Evolutionary conservation across 2,888 invertebrate genomes (phyloP).

Genomic region (Scrobipalpa atriplicella): DNA sequence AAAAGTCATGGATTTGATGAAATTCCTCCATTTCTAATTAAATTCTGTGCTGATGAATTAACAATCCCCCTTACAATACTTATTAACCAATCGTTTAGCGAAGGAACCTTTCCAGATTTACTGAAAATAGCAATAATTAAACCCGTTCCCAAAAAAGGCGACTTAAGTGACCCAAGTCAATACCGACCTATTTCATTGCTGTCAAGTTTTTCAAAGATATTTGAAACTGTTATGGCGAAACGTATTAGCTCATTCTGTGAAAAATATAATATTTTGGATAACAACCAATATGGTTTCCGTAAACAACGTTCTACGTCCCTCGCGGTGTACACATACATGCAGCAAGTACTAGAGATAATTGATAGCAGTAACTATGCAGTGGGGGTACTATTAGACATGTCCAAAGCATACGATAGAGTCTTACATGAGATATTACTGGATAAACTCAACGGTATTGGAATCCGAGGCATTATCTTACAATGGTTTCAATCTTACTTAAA

Average conservation of each 20-base stretch:
- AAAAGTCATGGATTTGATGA: background rate
- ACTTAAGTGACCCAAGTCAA: background rate
- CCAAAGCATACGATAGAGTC: no score
- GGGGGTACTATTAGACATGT: no score
- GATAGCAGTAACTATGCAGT: no score
- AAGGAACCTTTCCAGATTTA: background rate
- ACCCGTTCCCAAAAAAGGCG: background rate
- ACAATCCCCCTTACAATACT: background rate
- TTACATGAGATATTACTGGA: no score
- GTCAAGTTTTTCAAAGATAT: background rate
- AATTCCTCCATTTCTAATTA: background rate
- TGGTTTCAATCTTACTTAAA: no score
- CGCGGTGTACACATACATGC: no score
- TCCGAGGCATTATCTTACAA: no score
- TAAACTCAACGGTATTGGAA: no score
- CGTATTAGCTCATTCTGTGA: background rate
- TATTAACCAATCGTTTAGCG: background rate
- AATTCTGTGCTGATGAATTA: background rate
- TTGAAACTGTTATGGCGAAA: no score
- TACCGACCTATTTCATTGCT: background rate
- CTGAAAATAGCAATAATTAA: background rate
- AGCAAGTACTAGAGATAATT: no score
- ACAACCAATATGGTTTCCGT: no score
- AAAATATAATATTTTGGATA: background rate
- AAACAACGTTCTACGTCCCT: no score